These are phyloP conservation scores for Girardinichthys multiradiatus DNA, from an alignment of 2,113 vertebrate genomes.

Conservation along the genomic window DNA sequence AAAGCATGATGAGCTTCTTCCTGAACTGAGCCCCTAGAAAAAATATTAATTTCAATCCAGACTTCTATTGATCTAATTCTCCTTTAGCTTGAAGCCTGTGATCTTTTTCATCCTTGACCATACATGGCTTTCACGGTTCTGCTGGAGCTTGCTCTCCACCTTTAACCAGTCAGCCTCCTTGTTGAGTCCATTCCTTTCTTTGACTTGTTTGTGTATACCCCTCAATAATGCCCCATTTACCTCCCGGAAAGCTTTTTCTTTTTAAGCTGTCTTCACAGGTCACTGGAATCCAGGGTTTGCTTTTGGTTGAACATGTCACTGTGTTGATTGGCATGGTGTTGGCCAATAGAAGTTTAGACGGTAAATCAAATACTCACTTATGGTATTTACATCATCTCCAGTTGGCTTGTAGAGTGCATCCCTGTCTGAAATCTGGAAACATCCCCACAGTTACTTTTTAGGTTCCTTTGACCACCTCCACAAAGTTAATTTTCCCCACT, in stretches of 20 bases:
- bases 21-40: neutral
- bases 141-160: neutral
- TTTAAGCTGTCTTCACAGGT: neutral
- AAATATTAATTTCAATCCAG: neutral
- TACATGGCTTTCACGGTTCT: neutral
- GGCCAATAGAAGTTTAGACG: no score
- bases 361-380: neutral
- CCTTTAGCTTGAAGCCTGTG: no score
- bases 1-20: neutral
- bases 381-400: neutral
- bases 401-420: neutral
- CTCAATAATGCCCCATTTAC: no score
- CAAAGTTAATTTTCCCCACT: neutral
- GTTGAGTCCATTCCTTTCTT: no score
- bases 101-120: neutral
- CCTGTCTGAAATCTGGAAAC: neutral
- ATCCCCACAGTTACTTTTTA: neutral
- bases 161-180: no score
- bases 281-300: neutral
- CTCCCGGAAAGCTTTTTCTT: no score
- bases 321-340: neutral
- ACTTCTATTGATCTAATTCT: neutral
- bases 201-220: no score
- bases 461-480: neutral
- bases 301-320: neutral